Base-by-base conservation (phyloP, 2,888 invertebrate species). In the Lasioglossum oenotherae region DNA sequence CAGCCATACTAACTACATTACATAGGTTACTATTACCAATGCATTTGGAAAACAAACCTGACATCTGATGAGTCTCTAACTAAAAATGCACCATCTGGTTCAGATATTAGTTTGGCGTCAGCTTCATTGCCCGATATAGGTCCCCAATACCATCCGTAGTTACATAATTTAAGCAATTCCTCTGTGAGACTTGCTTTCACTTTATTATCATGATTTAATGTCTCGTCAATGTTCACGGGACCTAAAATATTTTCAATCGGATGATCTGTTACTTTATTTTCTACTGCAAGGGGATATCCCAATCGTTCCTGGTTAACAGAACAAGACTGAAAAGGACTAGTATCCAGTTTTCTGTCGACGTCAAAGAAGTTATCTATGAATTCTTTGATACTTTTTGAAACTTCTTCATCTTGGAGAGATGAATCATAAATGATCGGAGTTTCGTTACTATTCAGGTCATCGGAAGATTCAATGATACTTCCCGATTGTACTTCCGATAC, bases 121-220 rank as follows among this genome's bases (percentile, higher is more conserved):
- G 98, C 97, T 93, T 97, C 97, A 60, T 96, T 96, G 88, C 97
- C 96, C 0, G 97, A 96, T 89, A 98, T 96, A 78, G 97, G 97
- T 27, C 98, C 98, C 98, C 98, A 98, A 94, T 98, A 98, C 98
- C 98, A 98, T 69, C 97, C 97, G 93, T 96, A 92, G 78, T 93
- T 93, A 81, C 93, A 92, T 69, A 94, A 87, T 79, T 93, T 93
- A 74, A 93, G 88, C 67, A 94, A 81, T 76, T 94, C 93, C 69
- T 92, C 90, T 57, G 92, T 89, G 46, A 94, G 89, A 76, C 90
- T 92, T n/a, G 86, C 89, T 79, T 90, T 92, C n/a, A 88, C 88
- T 84, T 91, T 90, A 77, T 80, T 87, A 44, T 89, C 87, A 71
- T 85, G 87, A 49, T 67, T 88, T 60, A 82, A 73, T 12, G 53